These are phyloP conservation scores for Drosophila ercepeae DNA, from an alignment of 1,140 invertebrate genomes.

Conservation along the genomic window DNA sequence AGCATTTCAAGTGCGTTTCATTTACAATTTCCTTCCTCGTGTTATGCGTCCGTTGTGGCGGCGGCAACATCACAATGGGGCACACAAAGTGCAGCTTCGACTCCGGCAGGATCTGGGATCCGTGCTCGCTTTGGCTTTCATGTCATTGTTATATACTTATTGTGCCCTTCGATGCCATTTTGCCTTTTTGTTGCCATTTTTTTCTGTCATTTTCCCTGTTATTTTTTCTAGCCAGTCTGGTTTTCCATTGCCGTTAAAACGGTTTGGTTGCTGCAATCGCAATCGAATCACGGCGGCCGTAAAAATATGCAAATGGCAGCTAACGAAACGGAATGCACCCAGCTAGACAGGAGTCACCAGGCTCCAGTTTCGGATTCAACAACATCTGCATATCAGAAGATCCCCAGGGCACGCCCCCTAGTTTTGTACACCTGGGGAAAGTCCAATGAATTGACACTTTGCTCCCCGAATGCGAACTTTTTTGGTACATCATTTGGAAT, in stretches of 20 bases:
- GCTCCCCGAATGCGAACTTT: too few relatives aligned
- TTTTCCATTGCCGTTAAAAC: conserved; percentile 60
- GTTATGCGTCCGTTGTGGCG: conserved; percentile 63
- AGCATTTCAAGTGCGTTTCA: conserved; percentile 79
- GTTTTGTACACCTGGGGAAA: background rate
- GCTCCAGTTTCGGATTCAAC: background rate
- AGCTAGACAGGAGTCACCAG: conserved; percentile 35
- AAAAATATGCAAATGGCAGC: conserved; percentile 74
- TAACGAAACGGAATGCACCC: conserved; percentile 36
- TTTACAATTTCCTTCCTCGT: conserved; percentile 74
- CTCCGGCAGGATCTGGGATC: conserved; percentile 13
- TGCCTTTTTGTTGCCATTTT: conserved; percentile 14
- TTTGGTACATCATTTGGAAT: too few relatives aligned
- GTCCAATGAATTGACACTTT: too few relatives aligned
- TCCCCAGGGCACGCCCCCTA: background rate
- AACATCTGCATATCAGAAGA: conserved; percentile 26
- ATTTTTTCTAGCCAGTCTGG: conserved; percentile 17
- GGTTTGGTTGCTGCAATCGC: conserved; percentile 58
- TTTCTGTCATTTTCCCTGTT: background rate
- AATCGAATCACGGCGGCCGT: conserved; percentile 75
- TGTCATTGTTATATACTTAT: conserved; percentile 75
- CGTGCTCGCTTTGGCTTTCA: conserved; percentile 59
- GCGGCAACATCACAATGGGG: conserved; percentile 45
- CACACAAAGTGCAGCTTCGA: conserved; percentile 43
- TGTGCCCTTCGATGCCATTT: conserved; percentile 45